A percentile compares a stretch with the other conserved stretches of the same genome.
These are phyloP conservation scores for Ladona fulva DNA, from an alignment of 1,140 invertebrate species.

Conservation along the genomic window DNA sequence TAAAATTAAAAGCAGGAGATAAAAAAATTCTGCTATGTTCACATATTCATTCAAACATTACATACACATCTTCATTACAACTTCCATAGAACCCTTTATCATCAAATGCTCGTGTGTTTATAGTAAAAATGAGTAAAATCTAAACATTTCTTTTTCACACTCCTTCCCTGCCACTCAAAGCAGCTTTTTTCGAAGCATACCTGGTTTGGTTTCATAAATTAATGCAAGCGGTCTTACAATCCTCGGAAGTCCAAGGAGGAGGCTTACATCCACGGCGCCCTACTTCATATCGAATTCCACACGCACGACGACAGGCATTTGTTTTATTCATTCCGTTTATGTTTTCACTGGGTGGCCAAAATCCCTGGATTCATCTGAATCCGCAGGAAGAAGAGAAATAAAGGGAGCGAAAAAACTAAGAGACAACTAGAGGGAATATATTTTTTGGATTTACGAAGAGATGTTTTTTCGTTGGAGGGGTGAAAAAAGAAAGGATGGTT, in stretches of 20 bases:
- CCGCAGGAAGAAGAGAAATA: not conserved
- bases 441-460: too few species aligned
- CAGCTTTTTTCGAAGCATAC: not conserved
- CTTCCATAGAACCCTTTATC: too few species aligned
- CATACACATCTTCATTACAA: too few species aligned
- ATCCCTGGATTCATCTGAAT: not conserved
- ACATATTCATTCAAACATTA: too few species aligned
- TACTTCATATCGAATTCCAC: not conserved
- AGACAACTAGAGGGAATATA: not conserved
- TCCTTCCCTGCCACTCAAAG: too few species aligned
- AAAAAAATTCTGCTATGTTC: too few species aligned
- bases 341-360: not conserved
- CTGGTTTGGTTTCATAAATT: not conserved
- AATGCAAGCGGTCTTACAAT: not conserved
- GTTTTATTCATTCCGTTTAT: constrained; percentile 2
- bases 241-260: not conserved
- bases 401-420: not conserved
- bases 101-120: too few species aligned
- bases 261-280: not conserved
- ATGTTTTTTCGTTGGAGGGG: too few species aligned
- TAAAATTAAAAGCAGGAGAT: too few species aligned
- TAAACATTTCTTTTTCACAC: too few species aligned
- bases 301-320: not conserved
- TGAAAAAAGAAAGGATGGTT: not conserved
- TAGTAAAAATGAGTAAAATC: too few species aligned